A percentile compares a stretch with the other conserved stretches of the same genome.
These are phyloP conservation scores for Porites australiensis DNA, from an alignment of 64 coral and sea anemone genomes.

Conservation along the genomic window DNA sequence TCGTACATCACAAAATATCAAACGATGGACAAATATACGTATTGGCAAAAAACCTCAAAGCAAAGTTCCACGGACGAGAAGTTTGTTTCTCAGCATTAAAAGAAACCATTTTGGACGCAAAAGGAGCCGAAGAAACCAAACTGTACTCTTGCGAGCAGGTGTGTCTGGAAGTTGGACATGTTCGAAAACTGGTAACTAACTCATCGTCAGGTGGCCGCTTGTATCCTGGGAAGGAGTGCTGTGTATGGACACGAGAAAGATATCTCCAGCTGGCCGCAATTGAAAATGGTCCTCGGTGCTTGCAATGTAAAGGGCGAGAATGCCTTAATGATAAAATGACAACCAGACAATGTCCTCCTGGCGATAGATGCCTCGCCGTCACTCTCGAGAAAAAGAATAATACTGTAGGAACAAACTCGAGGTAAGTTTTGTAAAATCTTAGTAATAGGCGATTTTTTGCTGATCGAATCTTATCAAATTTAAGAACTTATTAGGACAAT, in stretches of 20 bases:
- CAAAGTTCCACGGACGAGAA: slow-evolving; percentile 45
- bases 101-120: slow-evolving; percentile 35
- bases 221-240: slow-evolving; percentile 1
- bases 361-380: slow-evolving; percentile 50
- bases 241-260: slow-evolving; percentile 27
- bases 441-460: too few species aligned
- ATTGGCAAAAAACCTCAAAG: slow-evolving; percentile 2
- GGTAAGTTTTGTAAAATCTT: background rate
- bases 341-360: slow-evolving; percentile 30
- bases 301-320: slow-evolving; percentile 3
- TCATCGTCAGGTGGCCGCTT: slow-evolving; percentile 42
- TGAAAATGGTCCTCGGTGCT: slow-evolving; percentile 34
- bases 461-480: too few species aligned
- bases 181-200: slow-evolving; percentile 15
- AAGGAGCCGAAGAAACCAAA: slow-evolving; percentile 14
- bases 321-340: slow-evolving; percentile 18
- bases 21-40: slow-evolving; percentile 41
- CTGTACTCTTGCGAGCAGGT: slow-evolving; percentile 29
- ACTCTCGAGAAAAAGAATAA: background rate
- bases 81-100: slow-evolving; percentile 46
- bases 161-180: slow-evolving; percentile 31
- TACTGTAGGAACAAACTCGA: background rate
- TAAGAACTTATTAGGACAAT: too few species aligned
- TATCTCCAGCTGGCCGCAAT: slow-evolving; percentile 29
- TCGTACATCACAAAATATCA: slow-evolving; percentile 13